A percentile compares a stretch with the other conserved stretches of the same genome.
These are phyloP conservation scores for Turnix velox DNA, from an alignment of 2,113 vertebrate species.

Conservation along the genomic window DNA sequence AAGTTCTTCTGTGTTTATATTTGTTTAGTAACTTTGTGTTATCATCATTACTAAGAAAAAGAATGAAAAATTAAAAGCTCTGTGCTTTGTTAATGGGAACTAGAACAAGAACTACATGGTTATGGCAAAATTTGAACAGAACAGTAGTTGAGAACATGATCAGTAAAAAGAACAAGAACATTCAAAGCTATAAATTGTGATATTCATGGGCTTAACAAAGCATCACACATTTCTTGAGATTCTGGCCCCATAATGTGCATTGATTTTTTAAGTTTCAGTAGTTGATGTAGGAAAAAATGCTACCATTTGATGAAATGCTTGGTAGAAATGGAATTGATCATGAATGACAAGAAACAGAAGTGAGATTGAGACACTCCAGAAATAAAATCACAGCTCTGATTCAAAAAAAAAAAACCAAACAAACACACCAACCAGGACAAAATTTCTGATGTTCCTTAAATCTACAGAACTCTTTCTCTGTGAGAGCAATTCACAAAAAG, in stretches of 20 bases:
- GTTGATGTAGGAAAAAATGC: not conserved
- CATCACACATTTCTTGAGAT: not conserved
- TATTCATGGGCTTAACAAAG: not conserved
- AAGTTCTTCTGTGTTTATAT: not conserved
- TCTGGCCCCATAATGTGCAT: not conserved
- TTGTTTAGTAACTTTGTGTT: not conserved
- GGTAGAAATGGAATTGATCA: conserved; percentile 23
- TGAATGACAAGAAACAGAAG: not conserved
- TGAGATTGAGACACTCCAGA: not conserved
- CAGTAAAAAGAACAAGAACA: not conserved
- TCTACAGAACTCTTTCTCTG: not conserved
- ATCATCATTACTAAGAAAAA: not conserved
- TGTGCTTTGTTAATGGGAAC: not conserved
- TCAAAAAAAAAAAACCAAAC: not conserved
- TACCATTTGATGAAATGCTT: conserved; percentile 16
- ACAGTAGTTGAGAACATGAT: not conserved
- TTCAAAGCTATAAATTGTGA: not conserved
- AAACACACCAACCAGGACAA: not conserved
- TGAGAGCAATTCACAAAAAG: not conserved
- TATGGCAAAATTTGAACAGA: conserved; percentile 10
- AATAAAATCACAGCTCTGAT: not conserved
- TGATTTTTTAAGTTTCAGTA: not conserved
- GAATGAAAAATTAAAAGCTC: not conserved
- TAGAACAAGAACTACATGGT: not conserved
- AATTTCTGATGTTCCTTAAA: not conserved